phyloP scores from a whole-genome alignment of 2,113 vertebrate genomes.

The Chroicocephalus ridibundus region DNA sequence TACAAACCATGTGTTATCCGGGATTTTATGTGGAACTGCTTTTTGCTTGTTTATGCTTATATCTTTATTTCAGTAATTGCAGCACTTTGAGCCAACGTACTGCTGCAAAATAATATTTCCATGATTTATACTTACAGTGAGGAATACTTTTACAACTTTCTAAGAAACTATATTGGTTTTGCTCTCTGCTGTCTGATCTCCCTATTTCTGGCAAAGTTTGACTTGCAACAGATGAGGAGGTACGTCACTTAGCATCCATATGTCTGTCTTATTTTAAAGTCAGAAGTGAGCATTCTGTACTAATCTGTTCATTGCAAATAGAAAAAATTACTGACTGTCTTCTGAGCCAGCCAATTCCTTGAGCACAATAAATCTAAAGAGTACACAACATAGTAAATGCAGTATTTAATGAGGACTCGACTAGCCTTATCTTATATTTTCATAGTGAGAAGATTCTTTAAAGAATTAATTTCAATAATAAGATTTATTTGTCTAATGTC shows the following conservation, averaged over 20 bases:
- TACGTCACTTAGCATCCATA: background rate
- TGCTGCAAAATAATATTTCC: background rate
- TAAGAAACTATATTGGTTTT: background rate
- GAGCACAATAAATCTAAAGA: background rate
- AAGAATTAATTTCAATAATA: background rate
- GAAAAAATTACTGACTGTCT: background rate
- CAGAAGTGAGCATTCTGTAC: constrained; percentile 16
- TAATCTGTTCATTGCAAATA: background rate
- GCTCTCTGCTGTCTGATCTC: background rate
- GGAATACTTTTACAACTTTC: background rate
- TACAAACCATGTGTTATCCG: background rate
- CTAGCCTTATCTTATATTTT: background rate
- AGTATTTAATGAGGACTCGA: background rate
- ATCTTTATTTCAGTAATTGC: background rate
- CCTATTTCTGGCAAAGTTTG: background rate
- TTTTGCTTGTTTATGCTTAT: background rate
- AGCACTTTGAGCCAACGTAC: background rate
- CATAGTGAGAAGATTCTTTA: background rate
- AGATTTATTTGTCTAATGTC: background rate
- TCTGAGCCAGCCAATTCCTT: background rate
- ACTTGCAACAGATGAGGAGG: background rate
- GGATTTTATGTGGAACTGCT: background rate
- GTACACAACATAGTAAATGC: background rate
- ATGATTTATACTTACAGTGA: background rate
- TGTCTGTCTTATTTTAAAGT: constrained; percentile 14